Percentiles rank a stretch among this genome's conserved stretches.
Evolutionary conservation across 1,140 invertebrate genomes (phyloP).

Genomic region (Stenopsyche tienmushanensis): DNA sequence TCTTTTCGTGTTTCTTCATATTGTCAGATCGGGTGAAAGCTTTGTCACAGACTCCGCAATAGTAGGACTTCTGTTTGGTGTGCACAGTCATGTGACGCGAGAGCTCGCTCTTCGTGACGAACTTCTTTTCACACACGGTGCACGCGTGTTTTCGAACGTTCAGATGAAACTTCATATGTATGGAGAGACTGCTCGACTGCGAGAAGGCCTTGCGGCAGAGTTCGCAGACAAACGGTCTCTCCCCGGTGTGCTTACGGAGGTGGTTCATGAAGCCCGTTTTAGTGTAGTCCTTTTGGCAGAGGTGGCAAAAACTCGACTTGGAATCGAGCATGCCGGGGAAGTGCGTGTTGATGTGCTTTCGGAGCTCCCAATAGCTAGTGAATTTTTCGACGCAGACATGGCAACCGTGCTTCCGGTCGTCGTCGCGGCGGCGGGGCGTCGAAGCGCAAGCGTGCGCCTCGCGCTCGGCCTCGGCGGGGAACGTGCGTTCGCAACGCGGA

Average conservation of each 20-base stretch:
- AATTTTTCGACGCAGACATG: slow-evolving; percentile 56
- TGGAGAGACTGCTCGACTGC: slow-evolving; percentile 60
- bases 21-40: slow-evolving; percentile 57
- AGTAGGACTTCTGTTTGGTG: slow-evolving; percentile 62
- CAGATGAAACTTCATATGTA: slow-evolving; percentile 65
- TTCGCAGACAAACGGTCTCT: slow-evolving; percentile 71
- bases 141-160: slow-evolving; percentile 59
- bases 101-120: slow-evolving; percentile 62
- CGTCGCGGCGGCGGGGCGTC: slow-evolving; percentile 47
- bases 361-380: slow-evolving; percentile 54
- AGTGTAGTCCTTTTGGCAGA: slow-evolving; percentile 57
- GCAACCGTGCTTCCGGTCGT: slow-evolving; percentile 52
- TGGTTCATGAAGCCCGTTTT: slow-evolving; percentile 64
- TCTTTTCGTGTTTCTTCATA: slow-evolving; percentile 59
- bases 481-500: slow-evolving; percentile 54
- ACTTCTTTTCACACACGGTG: slow-evolving; percentile 61
- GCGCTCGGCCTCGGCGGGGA: slow-evolving; percentile 50
- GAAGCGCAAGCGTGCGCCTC: slow-evolving; percentile 49
- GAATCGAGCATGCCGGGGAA: slow-evolving; percentile 57
- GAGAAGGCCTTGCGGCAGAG: slow-evolving; percentile 63
- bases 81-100: slow-evolving; percentile 62
- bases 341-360: slow-evolving; percentile 55
- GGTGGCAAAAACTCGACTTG: slow-evolving; percentile 56
- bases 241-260: slow-evolving; percentile 84
- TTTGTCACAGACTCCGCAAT: slow-evolving; percentile 60